phyloP scores from a whole-genome alignment of 2,797 vertebrate genomes.

The Petrocephalus schoutedeni region DNA sequence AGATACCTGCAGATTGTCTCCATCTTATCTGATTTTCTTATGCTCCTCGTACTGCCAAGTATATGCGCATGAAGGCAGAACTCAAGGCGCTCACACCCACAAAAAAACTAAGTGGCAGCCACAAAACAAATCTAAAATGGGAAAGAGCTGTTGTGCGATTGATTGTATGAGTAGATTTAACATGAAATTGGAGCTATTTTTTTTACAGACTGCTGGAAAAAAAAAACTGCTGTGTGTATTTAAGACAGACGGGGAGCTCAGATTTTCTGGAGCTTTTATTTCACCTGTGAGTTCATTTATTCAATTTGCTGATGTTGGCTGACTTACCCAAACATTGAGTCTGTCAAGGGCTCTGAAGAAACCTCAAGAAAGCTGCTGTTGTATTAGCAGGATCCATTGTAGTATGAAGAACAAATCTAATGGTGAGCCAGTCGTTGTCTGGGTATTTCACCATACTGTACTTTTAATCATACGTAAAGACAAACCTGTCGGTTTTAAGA shows the following conservation, averaged over 20 bases:
- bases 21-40: too few relatives aligned
- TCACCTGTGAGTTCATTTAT: not conserved
- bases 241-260: not conserved
- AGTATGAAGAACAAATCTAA: not conserved
- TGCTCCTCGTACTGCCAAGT: too few relatives aligned
- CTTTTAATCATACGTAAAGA: not conserved
- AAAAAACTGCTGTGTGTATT: not conserved
- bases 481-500: not conserved
- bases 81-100: too few relatives aligned
- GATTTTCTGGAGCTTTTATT: not conserved
- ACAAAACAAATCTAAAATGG: too few relatives aligned
- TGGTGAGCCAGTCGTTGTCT: not conserved
- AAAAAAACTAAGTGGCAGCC: too few relatives aligned
- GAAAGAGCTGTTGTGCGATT: too few relatives aligned
- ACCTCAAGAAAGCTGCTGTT: not conserved
- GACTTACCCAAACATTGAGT: not conserved
- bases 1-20: too few relatives aligned
- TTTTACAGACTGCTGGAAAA: too few relatives aligned
- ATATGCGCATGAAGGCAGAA: too few relatives aligned
- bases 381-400: not conserved
- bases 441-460: not conserved
- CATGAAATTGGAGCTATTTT: too few relatives aligned
- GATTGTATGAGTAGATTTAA: too few relatives aligned
- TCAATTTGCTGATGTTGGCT: not conserved
- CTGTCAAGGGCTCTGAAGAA: not conserved